phyloP scores from a whole-genome alignment of 2,113 vertebrate species.

The Neolamprologus sp. region DNA sequence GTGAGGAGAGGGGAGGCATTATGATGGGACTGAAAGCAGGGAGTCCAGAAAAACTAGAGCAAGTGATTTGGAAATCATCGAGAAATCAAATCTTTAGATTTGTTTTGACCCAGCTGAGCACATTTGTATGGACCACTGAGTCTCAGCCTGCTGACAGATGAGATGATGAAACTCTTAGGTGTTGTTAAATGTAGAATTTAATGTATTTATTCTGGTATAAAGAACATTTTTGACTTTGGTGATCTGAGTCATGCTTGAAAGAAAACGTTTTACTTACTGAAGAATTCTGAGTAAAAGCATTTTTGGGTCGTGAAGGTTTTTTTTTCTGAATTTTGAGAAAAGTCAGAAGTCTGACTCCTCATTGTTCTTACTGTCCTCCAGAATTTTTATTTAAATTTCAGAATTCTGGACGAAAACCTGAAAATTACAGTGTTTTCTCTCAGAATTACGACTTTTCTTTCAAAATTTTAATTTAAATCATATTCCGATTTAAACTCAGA shows the following conservation, averaged over 20 bases:
- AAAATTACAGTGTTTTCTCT: neutral
- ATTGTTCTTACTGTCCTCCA: neutral
- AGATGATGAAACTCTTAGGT: neutral
- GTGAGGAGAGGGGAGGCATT: neutral
- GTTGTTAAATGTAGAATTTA: neutral
- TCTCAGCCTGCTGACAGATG: neutral
- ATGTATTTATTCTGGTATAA: neutral
- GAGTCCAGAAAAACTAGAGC: neutral
- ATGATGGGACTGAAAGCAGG: neutral
- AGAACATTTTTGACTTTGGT: neutral
- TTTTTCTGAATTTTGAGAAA: neutral
- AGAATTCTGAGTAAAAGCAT: neutral
- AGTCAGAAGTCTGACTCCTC: neutral
- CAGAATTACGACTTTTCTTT: neutral
- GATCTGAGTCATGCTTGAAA: neutral
- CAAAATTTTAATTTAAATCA: neutral
- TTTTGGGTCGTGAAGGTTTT: neutral
- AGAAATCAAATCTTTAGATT: neutral
- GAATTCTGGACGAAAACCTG: neutral
- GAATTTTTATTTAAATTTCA: neutral
- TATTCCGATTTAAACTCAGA: neutral
- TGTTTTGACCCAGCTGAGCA: neutral
- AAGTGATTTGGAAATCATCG: neutral
- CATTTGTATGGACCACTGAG: neutral
- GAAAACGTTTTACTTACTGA: rapidly evolving